phyloP scores from a whole-genome alignment of 2,888 invertebrate genomes.

The Synergus laeviventris region DNA sequence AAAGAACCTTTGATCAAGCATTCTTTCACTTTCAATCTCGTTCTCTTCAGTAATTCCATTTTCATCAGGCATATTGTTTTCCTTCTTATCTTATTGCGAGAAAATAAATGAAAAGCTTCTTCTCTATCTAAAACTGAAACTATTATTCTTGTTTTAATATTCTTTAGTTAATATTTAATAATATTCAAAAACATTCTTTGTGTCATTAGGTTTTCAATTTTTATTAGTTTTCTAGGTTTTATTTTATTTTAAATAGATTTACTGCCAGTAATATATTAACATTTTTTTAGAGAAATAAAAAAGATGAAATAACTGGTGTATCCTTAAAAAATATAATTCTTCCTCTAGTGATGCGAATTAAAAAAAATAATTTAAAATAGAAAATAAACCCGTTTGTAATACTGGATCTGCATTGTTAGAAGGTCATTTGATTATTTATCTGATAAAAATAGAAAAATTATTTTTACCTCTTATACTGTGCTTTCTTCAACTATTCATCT shows the following conservation, averaged over 20 bases:
- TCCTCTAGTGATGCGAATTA: too few species aligned
- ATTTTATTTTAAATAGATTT: too few species aligned
- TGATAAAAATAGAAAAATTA: background rate
- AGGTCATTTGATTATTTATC: background rate
- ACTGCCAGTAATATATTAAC: too few species aligned
- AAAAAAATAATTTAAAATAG: background rate
- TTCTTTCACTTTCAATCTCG: constrained; percentile 25
- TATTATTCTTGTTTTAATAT: background rate
- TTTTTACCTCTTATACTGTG: background rate
- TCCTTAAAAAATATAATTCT: too few species aligned
- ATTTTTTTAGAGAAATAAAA: too few species aligned
- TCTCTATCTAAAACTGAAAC: background rate
- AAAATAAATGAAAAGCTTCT: constrained; percentile 1
- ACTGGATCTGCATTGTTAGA: background rate
- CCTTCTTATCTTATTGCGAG: background rate
- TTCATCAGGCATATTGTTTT: constrained; percentile 12
- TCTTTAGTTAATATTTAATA: too few species aligned
- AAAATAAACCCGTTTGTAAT: background rate
- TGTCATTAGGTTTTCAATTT: too few species aligned
- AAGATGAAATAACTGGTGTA: too few species aligned
- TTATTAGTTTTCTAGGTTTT: too few species aligned
- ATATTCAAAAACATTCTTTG: too few species aligned
- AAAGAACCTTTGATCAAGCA: constrained; percentile 25
- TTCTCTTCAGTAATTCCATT: constrained; percentile 23
- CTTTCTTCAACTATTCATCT: background rate